Conservation (phyloP, 2,113 vertebrate species). For the Nematolebias whitei region DNA sequence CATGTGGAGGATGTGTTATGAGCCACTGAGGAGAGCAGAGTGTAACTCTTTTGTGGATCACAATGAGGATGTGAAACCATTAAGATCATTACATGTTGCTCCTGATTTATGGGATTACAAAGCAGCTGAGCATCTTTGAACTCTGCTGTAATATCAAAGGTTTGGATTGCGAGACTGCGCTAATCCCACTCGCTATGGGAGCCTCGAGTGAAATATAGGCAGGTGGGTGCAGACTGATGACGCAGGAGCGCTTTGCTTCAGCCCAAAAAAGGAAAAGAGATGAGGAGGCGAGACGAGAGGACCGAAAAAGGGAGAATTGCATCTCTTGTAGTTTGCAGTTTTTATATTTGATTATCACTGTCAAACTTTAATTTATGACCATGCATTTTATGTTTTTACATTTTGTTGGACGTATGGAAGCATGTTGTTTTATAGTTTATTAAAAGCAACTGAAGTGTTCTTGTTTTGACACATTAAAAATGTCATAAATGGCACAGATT, state of each 20-base stretch:
- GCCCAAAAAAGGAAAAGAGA: not conserved
- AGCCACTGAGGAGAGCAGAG: not conserved
- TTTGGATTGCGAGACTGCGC: constrained; percentile 25
- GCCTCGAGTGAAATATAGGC: constrained; percentile 16
- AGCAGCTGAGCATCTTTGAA: constrained; percentile 38
- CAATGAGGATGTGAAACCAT: constrained; percentile 34
- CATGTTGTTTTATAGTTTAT: no score
- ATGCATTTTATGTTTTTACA: no score
- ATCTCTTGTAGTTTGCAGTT: no score
- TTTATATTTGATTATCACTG: no score
- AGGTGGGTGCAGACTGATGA: constrained; percentile 30
- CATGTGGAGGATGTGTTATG: constrained; percentile 7
- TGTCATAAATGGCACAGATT: no score
- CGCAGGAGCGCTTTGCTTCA: constrained; percentile 15
- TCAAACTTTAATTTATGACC: no score
- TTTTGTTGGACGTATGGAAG: no score
- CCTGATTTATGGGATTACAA: constrained; percentile 54
- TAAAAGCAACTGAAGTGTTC: no score
- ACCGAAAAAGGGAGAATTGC: no score
- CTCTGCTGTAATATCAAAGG: constrained; percentile 22
- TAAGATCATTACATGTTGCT: constrained; percentile 51
- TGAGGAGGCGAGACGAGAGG: no score
- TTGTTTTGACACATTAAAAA: no score
- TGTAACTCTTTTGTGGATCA: constrained; percentile 36
- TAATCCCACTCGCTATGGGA: constrained; percentile 46